Base-by-base conservation (phyloP, 2,888 invertebrate species). In the Dendrolimus pini region DNA sequence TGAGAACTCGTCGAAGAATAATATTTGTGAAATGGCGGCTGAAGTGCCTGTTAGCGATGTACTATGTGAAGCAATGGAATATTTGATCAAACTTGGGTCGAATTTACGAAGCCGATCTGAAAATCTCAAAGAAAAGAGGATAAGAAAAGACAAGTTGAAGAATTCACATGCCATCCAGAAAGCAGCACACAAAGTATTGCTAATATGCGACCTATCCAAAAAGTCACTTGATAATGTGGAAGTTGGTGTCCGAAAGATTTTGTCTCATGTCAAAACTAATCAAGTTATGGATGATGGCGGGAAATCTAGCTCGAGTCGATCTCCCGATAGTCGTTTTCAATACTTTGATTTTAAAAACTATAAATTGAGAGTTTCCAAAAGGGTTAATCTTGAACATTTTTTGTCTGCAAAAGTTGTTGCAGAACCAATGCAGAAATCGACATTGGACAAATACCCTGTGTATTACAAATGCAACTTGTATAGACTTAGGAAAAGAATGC, bases 221-320 rank as follows among this genome's bases (percentile, higher is more conserved):
- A 88, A 85, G 67, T 89, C 91, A 0, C 76, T 91, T 9, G 80
- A 82, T 53, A 89, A 86, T 69, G 89, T 91, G 1, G 89, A 89
- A 67, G 68, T 65, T 60, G 83, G 83, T 56, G 79, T 91, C 12
- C 80, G 81, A 60, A 82, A 77, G 65, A 73, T 85, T 60, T 67
- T 84, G 56, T 69, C 74, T n/a, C 62, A 70, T 57, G 70, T 87
- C 62, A 72, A 75, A 55, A 67, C 64, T 14, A 65, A 74, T 52
- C 81, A 85, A 62, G 64, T 68, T 2, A 63, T 65, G 8, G 62
- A 58, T 55, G 61, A 63, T 71, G 76, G 75, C 75, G 77, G 74
- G 70, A 75, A 74, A 67, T 61, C 42, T 14, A 60, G 63, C 9
- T 52, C 41, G 52, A 62, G 62, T 41, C n/a, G 41, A 14, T 58